Evolutionary conservation across 2,113 vertebrate genomes (phyloP).

Genomic region (Heloderma charlesbogerti): DNA sequence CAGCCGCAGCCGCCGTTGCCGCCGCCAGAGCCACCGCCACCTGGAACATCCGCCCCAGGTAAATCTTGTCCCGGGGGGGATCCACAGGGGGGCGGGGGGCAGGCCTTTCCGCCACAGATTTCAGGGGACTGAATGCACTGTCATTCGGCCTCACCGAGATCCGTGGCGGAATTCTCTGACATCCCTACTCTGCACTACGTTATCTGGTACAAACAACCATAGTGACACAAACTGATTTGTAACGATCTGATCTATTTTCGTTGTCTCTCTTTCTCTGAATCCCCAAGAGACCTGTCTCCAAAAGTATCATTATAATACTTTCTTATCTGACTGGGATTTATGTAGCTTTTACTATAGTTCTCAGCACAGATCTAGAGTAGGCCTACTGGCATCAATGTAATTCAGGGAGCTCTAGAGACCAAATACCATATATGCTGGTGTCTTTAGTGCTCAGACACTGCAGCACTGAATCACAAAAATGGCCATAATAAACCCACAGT

Average conservation of each 20-base stretch:
- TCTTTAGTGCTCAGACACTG: neutral
- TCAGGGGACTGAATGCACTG: too few species aligned
- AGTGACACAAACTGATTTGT: neutral
- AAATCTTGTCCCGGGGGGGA: too few species aligned
- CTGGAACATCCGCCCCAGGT: too few species aligned
- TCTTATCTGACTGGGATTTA: neutral
- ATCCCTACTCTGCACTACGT: too few species aligned
- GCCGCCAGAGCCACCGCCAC: too few species aligned
- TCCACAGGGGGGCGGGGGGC: too few species aligned
- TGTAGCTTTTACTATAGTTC: neutral
- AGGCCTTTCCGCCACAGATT: too few species aligned
- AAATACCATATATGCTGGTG: neutral
- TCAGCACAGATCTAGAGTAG: neutral
- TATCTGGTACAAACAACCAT: neutral
- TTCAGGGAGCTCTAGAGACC: neutral
- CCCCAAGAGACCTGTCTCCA: neutral
- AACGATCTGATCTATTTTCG: neutral
- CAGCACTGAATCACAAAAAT: neutral
- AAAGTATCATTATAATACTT: neutral
- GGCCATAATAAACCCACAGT: neutral
- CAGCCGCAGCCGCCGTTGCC: too few species aligned
- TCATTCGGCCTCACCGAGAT: too few species aligned
- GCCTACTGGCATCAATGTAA: neutral
- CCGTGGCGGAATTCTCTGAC: too few species aligned
- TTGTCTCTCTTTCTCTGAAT: neutral